phyloP scores from a whole-genome alignment of 2,888 invertebrate genomes.

The Masnerella sp. region DNA sequence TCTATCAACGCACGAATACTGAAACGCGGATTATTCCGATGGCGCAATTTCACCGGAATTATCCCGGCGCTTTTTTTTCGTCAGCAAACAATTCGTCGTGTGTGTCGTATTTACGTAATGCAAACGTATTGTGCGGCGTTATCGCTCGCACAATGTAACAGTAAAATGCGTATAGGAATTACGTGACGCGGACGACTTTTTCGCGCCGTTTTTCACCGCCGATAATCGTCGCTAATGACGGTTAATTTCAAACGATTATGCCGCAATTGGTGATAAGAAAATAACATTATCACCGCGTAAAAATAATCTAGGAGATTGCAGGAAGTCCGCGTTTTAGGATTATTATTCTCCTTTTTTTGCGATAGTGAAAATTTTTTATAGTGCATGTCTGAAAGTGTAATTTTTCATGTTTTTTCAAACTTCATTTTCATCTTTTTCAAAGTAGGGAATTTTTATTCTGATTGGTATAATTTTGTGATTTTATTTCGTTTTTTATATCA shows the following conservation, averaged over 20 bases:
- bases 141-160: conserved; percentile 9
- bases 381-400: no score
- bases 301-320: no score
- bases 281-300: no score
- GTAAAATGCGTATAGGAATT: conserved; percentile 17
- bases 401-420: no score
- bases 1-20: conserved; percentile 45
- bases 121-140: conserved; percentile 16
- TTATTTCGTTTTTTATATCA: no score
- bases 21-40: conserved; percentile 50
- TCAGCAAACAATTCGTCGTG: conserved; percentile 41
- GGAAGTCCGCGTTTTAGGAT: background rate
- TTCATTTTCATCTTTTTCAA: no score
- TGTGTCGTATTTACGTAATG: conserved; percentile 42
- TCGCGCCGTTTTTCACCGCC: background rate
- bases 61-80: conserved; percentile 36
- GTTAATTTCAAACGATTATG: conserved; percentile 4
- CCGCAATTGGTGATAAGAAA: background rate
- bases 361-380: no score
- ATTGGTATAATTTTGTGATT: no score
- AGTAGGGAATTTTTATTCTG: no score
- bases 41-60: conserved; percentile 50
- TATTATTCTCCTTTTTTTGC: background rate
- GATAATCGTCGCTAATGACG: background rate
- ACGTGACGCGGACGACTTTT: conserved; percentile 1